phyloP scores from a whole-genome alignment of 2,113 vertebrate genomes.

The Labeo rohita region DNA sequence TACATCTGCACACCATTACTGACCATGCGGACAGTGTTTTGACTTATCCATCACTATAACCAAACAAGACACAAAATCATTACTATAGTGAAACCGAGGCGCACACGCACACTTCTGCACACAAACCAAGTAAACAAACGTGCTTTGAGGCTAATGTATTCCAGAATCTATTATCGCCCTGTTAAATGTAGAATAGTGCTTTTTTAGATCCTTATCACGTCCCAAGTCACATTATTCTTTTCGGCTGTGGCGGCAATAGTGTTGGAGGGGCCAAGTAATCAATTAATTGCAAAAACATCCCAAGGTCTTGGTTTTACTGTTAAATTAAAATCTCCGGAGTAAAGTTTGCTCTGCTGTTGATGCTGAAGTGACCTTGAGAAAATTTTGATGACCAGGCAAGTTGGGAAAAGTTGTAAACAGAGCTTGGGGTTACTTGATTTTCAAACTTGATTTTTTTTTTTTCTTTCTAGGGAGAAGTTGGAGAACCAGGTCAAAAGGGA shows the following conservation, averaged over 20 bases:
- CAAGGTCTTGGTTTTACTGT: constrained; percentile 68
- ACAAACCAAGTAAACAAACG: constrained; percentile 11
- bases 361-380: constrained; percentile 65
- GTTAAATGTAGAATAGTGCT: constrained; percentile 60
- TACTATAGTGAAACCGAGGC: neutral
- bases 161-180: constrained; percentile 56
- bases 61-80: constrained; percentile 35
- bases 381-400: constrained; percentile 42
- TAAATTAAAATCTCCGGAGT: constrained; percentile 68
- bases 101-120: neutral
- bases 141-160: constrained; percentile 26
- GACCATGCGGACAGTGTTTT: neutral
- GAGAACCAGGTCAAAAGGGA: constrained; percentile 95
- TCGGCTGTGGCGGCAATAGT: constrained; percentile 68
- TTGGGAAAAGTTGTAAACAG: constrained; percentile 4
- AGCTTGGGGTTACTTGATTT: neutral
- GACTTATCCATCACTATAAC: constrained; percentile 35
- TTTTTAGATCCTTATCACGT: constrained; percentile 62
- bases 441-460: constrained; percentile 45
- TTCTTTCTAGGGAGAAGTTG: constrained; percentile 90
- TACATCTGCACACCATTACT: constrained; percentile 2
- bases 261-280: constrained; percentile 66
- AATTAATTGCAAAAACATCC: constrained; percentile 71
- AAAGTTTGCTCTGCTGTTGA: constrained; percentile 61
- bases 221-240: constrained; percentile 56